A percentile compares a stretch with the other conserved stretches of the same genome.
Evolutionary conservation across 2,113 vertebrate species (phyloP).

Genomic region (Chloebia gouldiae): DNA sequence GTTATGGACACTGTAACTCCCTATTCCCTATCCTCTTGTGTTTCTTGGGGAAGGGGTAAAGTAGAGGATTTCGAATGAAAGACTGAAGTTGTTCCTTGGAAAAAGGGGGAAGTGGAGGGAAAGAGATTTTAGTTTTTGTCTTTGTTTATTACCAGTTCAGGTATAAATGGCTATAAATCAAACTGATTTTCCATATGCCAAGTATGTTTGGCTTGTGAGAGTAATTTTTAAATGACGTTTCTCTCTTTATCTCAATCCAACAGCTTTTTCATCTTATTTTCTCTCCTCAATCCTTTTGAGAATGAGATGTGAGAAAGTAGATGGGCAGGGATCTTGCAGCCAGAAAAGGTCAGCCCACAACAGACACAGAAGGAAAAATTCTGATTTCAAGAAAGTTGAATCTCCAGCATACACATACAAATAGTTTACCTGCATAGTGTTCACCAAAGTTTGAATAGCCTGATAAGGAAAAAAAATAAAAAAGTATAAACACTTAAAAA

Average conservation of each 20-base stretch:
- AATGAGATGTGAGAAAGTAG: not conserved
- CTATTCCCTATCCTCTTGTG: not conserved
- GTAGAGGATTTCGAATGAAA: not conserved
- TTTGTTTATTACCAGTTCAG: not conserved
- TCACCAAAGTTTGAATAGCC: not conserved
- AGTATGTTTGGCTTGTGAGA: not conserved
- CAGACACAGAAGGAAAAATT: not conserved
- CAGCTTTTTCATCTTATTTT: not conserved
- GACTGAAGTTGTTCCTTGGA: not conserved
- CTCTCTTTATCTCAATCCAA: not conserved
- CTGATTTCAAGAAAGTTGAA: not conserved
- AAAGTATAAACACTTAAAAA: not conserved
- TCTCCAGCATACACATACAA: not conserved
- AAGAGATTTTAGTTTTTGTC: not conserved
- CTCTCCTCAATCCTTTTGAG: not conserved
- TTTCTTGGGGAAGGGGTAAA: not conserved
- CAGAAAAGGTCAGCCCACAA: not conserved
- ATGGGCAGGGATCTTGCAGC: not conserved
- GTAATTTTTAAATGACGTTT: not conserved
- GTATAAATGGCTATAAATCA: not conserved
- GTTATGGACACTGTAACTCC: accelerated
- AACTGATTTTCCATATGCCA: not conserved
- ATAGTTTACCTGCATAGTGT: not conserved
- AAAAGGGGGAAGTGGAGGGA: not conserved
- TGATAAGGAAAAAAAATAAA: not conserved